These are phyloP conservation scores for Alca torda DNA, from an alignment of 2,797 vertebrate species.

Conservation along the genomic window DNA sequence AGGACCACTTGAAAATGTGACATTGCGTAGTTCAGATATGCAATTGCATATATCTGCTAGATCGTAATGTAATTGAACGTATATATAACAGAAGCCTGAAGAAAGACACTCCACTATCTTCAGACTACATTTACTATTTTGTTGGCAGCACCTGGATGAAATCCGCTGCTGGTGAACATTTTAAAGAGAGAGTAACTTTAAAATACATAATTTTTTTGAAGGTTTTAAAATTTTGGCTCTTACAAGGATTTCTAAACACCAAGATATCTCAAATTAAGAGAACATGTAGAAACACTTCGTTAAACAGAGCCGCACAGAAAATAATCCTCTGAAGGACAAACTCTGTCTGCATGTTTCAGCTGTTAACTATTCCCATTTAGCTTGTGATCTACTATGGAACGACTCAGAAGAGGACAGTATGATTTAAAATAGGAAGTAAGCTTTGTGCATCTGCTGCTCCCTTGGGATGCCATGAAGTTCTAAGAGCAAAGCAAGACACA, in stretches of 20 bases:
- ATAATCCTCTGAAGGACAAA: neutral
- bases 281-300: neutral
- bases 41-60: neutral
- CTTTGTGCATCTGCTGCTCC: neutral
- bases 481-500: neutral
- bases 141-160: neutral
- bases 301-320: neutral
- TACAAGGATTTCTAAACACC: neutral
- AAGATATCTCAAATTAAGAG: neutral
- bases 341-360: neutral
- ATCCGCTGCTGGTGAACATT: neutral
- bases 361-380: neutral
- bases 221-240: neutral
- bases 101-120: neutral
- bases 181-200: neutral
- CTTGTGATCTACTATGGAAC: neutral
- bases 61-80: neutral
- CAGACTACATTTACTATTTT: neutral
- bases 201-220: neutral
- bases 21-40: neutral
- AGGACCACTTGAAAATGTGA: neutral
- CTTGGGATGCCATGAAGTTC: neutral
- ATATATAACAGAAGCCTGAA: neutral
- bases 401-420: neutral
- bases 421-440: constrained; percentile 7